Evolutionary conservation across 2,797 vertebrate genomes (phyloP).

Genomic region (Calcarius lapponicus): DNA sequence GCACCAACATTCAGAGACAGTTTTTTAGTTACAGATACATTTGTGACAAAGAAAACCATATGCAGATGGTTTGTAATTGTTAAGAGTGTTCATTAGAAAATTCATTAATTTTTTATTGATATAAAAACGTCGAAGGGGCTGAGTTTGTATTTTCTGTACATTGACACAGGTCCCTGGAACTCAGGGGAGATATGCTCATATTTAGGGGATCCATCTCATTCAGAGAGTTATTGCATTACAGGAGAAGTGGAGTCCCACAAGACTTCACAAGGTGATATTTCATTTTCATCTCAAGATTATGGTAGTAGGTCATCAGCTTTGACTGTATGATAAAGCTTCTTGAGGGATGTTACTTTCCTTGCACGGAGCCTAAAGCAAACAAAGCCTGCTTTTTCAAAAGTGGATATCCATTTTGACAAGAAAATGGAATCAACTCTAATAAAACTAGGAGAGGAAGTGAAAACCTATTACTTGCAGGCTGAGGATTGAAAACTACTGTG

Average conservation of each 20-base stretch:
- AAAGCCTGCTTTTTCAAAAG: slow-evolving; percentile 32
- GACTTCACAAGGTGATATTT: slow-evolving; percentile 3
- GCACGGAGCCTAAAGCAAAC: slow-evolving; percentile 25
- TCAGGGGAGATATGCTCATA: not conserved
- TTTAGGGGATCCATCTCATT: not conserved
- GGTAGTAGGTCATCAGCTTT: slow-evolving; percentile 3
- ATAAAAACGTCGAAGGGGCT: not conserved
- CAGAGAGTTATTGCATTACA: not conserved
- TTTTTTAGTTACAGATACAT: not conserved
- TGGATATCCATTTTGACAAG: slow-evolving; percentile 35
- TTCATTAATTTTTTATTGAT: not conserved
- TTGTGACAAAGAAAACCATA: not conserved
- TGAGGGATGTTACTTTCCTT: not conserved
- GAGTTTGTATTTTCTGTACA: not conserved
- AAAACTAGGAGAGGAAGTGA: slow-evolving; percentile 19
- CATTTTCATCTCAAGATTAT: slow-evolving; percentile 3
- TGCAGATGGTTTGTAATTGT: not conserved
- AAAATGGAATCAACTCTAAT: slow-evolving; percentile 55
- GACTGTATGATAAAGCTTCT: not conserved
- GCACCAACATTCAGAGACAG: not conserved
- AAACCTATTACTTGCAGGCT: slow-evolving; percentile 36
- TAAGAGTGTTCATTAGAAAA: not conserved
- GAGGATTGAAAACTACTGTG: slow-evolving; percentile 37
- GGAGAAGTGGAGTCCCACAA: not conserved
- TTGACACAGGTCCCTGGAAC: not conserved